Evolutionary conservation across 2,888 invertebrate genomes (phyloP), one percentile per base, ranked within the genome.

Genomic region (Synergus gifuensis): DNA sequence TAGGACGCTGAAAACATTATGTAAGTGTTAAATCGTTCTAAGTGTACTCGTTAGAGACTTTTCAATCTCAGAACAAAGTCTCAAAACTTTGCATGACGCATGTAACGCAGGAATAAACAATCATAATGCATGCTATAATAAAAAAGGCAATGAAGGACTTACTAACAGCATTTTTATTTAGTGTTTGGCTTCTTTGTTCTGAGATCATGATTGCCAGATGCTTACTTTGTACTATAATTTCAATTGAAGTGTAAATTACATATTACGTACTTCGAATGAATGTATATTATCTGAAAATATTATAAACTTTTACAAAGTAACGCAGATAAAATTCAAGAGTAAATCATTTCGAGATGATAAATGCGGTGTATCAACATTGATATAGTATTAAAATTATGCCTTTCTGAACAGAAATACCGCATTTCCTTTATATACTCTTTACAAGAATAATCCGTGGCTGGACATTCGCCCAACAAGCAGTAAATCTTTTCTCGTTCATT

Each of bases 171-270:
- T n/a, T 54, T 8, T 8, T 7, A 54, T 54, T 49, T n/a, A 49
- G 16, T 9, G 7, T 11, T 44, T n/a, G 2, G 54, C n/a, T 54
- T 54, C 54, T 54, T 54, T 54, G 0, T 54, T 54, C n/a, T n/a
- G 8, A 54, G n/a, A 54, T 44, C 11, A 54, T 54, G 8, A n/a
- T 54, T 54, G n/a, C 2, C 2, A 54, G 8, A 8, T n/a, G 36
- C 5, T 36, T 36, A 36, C 5, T 36, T 36, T 36, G 5, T 36
- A 36, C 36, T 8, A n/a, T 49, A 16, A 16, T 16, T 5, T 16
- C 5, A 63, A 62, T 73, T 64, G 69, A 73, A 66, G 76, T 76
- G 76, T 54, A 76, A 81, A 78, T 63, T 69, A 76, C 49, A 78
- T 36, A 36, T 78, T 69, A 69, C 76, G 42, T 49, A 42, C 36